Evolutionary conservation across 2,888 invertebrate genomes (phyloP).

Genomic region (Drosophila basisetae): DNA sequence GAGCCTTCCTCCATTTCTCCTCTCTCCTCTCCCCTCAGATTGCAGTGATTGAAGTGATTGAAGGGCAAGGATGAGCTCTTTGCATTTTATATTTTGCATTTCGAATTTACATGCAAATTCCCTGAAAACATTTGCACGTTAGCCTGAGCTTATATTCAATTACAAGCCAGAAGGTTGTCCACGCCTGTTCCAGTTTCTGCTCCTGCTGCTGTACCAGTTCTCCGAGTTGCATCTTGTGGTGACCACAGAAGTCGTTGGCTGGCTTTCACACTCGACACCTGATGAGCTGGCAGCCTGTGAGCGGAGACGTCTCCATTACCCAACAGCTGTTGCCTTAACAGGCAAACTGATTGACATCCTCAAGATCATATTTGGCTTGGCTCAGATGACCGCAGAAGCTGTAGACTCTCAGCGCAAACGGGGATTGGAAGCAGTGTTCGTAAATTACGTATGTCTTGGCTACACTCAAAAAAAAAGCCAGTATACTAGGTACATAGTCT

Average conservation of each 20-base stretch:
- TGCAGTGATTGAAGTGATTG: conserved; percentile 58
- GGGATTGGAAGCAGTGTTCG: neutral
- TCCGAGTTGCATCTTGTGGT: conserved; percentile 12
- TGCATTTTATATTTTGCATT: conserved; percentile 67
- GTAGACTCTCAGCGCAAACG: conserved; percentile 16
- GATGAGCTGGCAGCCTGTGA: conserved; percentile 9
- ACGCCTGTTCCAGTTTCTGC: conserved; percentile 8
- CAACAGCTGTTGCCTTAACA: conserved; percentile 28
- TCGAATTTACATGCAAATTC: conserved; percentile 66
- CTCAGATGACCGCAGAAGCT: conserved; percentile 41
- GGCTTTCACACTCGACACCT: conserved; percentile 40
- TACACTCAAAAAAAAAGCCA: neutral
- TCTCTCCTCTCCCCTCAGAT: neutral
- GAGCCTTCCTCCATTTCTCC: conserved; percentile 25
- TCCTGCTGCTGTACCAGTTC: neutral
- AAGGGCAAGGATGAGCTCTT: conserved; percentile 67
- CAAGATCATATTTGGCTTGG: conserved; percentile 41
- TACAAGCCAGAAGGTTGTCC: conserved; percentile 41
- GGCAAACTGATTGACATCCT: conserved; percentile 21
- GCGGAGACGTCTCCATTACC: conserved; percentile 46
- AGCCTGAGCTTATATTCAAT: conserved; percentile 65
- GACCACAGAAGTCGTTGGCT: conserved; percentile 50
- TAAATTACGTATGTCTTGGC: neutral
- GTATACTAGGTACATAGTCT: neutral
- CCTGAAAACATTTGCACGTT: conserved; percentile 43